Base-by-base conservation (phyloP, 2,888 invertebrate species). In the Parelbella ahira region DNA sequence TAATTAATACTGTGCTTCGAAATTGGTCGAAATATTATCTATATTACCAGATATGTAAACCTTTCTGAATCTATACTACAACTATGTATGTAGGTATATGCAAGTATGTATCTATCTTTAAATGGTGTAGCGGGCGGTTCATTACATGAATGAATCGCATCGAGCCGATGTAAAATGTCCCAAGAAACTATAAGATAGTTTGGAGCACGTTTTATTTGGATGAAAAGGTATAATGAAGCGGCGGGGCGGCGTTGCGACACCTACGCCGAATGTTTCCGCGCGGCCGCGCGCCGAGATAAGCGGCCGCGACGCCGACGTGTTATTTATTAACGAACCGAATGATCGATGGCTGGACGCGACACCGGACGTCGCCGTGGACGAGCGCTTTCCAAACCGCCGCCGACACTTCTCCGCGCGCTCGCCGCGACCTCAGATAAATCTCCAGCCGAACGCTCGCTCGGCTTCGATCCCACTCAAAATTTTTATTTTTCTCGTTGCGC, bases 251-350 rank as follows among this genome's bases (percentile, higher is more conserved):
- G 83, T 87, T 86, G 78, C 86, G 84, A 86, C 84, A 86, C 81
- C 83, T 82, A 86, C 86, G 82, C 84, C 83, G 75, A 86, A 83
- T 84, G 82, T 82, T 87, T 86, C 84, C 84, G 84, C 87, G 84
- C 86, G 87, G 79, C 78, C 82, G 83, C 74, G 72, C 84, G 74
- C 74, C 51, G 57, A 84, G 87, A 86, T 86, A 84, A 86, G 83
- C 82, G 67, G 73, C 74, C 69, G 71, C 77, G 79, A 84, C 78
- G 80, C 76, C 81, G 69, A 82, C 84, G 82, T 86, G 83, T 84
- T 84, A 84, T 87, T 86, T 86, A 87, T 87, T 84, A 87, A 86
- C 87, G 87, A 87, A 87, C 83, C 83, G 86, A 87, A 86, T 87
- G 87, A 87, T 87, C 84, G 87, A 87, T 87, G 83, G 87, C 75